phyloP scores from a whole-genome alignment of 2,797 vertebrate species.

The Lindbergichthys nudifrons region DNA sequence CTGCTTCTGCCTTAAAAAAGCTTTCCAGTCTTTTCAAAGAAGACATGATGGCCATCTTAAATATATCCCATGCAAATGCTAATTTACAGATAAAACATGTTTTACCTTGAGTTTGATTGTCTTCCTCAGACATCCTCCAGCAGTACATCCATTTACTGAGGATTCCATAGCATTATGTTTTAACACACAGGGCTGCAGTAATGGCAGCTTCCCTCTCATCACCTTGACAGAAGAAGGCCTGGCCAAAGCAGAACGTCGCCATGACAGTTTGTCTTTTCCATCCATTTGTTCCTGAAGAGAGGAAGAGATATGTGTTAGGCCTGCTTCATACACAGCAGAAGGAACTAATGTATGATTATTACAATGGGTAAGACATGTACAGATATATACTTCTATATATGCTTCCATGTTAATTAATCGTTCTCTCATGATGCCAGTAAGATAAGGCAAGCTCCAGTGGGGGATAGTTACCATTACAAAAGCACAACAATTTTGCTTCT shows the following conservation, averaged over 20 bases:
- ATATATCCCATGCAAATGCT: neutral
- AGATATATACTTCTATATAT: no score
- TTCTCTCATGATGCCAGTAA: no score
- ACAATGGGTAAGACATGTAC: no score
- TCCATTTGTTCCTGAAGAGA: slow-evolving; percentile 82
- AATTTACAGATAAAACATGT: slow-evolving; percentile 30
- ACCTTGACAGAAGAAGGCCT: slow-evolving; percentile 33
- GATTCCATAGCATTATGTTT: slow-evolving; percentile 72
- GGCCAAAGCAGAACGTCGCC: slow-evolving; percentile 51
- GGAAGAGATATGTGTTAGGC: slow-evolving; percentile 9
- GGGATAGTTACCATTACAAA: no score
- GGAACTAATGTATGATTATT: no score
- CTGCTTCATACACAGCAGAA: neutral
- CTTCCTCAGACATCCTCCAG: slow-evolving; percentile 67
- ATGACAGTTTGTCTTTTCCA: slow-evolving; percentile 56
- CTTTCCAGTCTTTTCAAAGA: neutral
- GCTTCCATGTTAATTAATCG: no score
- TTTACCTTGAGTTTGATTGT: slow-evolving; percentile 79
- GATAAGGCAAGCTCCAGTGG: no score
- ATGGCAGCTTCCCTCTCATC: slow-evolving; percentile 49
- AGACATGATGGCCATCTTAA: neutral
- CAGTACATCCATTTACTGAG: slow-evolving; percentile 46
- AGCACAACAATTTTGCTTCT: no score
- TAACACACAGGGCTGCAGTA: slow-evolving; percentile 47
- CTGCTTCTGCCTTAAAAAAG: neutral